phyloP scores from a whole-genome alignment of 1,140 invertebrate species.

The Trypoxylus dichotomus region DNA sequence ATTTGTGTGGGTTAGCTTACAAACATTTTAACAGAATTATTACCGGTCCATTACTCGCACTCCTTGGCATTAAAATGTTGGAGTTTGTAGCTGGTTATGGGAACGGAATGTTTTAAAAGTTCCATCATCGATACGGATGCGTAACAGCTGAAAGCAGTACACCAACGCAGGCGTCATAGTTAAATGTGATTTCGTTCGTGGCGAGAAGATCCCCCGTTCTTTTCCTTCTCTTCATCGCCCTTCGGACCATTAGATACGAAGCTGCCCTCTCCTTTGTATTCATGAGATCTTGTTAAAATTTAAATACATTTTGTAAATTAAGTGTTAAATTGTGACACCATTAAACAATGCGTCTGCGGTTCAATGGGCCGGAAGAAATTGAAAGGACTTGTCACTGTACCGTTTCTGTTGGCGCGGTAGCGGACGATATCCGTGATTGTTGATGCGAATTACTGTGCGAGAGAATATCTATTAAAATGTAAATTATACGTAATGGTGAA shows the following conservation, averaged over 20 bases:
- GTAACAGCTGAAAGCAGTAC: not conserved
- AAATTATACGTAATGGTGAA: conserved; percentile 5
- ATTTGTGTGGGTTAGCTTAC: conserved; percentile 16
- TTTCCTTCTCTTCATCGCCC: not conserved
- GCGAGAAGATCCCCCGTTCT: not conserved
- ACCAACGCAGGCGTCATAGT: not conserved
- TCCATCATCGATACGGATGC: not conserved
- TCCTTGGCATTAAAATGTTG: not conserved
- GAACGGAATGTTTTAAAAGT: not conserved
- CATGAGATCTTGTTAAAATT: conserved; percentile 32
- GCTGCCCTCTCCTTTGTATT: not conserved
- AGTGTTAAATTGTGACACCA: conserved; percentile 35
- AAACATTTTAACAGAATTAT: conserved; percentile 14
- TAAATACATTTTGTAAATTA: conserved; percentile 36
- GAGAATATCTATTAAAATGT: conserved; percentile 13
- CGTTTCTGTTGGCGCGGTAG: not conserved
- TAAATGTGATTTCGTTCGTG: not conserved
- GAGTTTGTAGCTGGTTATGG: not conserved
- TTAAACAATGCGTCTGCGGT: conserved; percentile 32
- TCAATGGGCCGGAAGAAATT: conserved; percentile 33
- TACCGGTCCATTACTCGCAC: conserved; percentile 20
- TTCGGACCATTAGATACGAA: not conserved
- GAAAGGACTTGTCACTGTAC: conserved; percentile 21
- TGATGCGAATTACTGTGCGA: not conserved
- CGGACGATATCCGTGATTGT: conserved; percentile 17